Conservation (phyloP, 2,797 vertebrate species). For the Phoxinus dragarum region DNA sequence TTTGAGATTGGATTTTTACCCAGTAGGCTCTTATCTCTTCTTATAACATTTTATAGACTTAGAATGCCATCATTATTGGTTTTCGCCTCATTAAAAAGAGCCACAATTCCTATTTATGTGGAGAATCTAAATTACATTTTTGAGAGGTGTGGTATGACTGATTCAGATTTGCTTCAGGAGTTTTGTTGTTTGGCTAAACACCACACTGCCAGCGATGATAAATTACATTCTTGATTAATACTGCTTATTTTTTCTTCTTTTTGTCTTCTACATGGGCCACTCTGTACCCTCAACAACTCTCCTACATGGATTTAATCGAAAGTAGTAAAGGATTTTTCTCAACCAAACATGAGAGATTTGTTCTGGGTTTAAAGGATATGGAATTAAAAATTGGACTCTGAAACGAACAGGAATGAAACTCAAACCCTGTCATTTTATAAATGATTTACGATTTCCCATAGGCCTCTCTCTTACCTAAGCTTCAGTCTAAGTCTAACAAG, state of each 20-base stretch:
- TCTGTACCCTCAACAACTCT: constrained; percentile 65
- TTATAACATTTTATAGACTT: background rate
- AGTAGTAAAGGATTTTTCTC: constrained; percentile 67
- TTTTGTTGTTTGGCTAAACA: constrained; percentile 13
- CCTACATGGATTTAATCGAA: constrained; percentile 63
- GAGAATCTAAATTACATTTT: constrained; percentile 21
- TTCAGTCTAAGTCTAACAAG: constrained; percentile 67
- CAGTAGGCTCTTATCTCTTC: background rate
- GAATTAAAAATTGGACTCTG: constrained; percentile 57
- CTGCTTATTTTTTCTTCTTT: background rate
- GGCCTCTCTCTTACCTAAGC: constrained; percentile 61
- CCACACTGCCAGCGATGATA: constrained; percentile 7
- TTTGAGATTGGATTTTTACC: background rate
- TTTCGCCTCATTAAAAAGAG: constrained; percentile 18
- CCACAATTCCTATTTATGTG: background rate
- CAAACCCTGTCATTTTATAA: constrained; percentile 65
- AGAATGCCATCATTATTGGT: background rate
- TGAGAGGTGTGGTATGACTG: constrained; percentile 21
- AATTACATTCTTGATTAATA: background rate
- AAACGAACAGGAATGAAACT: constrained; percentile 55
- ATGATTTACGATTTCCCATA: constrained; percentile 63
- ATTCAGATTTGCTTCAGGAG: constrained; percentile 51
- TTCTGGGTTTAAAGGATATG: constrained; percentile 58
- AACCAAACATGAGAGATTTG: constrained; percentile 44
- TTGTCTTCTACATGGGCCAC: background rate